Base-by-base conservation (phyloP, 1,140 invertebrate genomes). In the Vollenhovia emeryi region DNA sequence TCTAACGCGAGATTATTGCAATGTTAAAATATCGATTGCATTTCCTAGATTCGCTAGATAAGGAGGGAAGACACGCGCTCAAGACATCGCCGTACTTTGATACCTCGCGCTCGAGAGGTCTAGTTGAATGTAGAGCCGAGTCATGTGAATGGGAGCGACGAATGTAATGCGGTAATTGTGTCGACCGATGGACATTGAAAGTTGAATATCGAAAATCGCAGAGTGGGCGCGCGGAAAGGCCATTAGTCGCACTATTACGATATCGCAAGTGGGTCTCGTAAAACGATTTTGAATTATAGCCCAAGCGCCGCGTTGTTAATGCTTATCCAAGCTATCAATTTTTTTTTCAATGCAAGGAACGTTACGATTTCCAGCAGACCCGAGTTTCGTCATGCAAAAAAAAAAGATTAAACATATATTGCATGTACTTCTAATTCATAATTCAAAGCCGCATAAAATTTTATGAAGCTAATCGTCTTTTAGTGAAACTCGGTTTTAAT, bases 141-240 rank as follows among this genome's bases (percentile, higher is more conserved):
- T 73, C 36, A 82, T 43, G 43, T 52, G 60, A 79, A 79, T 50
- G 50, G 30, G 66, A 57, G 50, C 40, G 78, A 73, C 24, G 66
- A 27, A 45, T 82, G 78, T 71, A 71, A 82, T 40, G 66, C 24
- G 78, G 64, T 82, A 73, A 82, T 82, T 43, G 66, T 57, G 78
- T 27, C 66, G 66, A 50, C 50, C 36, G 78, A 73, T 60, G 64
- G 50, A 59, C 66, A 50, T 71, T 71, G 66, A 82, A 82, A 82
- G 50, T 73, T 71, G 78, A 82, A 73, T 73, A 71, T 71, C 27
- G 78, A 82, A 82, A 82, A 82, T 82, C 52, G 78, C 52, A 30
- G 60, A 66, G 59, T 55, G 76, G 48, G 24, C 50, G 78, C 50
- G 40, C 43, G 43, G 33, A 50, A 79, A 79, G 60, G 69, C 78